Percentiles rank a stretch among this genome's conserved stretches.
phyloP scores from a whole-genome alignment of 2,888 invertebrate species.

The Agrotis puta region DNA sequence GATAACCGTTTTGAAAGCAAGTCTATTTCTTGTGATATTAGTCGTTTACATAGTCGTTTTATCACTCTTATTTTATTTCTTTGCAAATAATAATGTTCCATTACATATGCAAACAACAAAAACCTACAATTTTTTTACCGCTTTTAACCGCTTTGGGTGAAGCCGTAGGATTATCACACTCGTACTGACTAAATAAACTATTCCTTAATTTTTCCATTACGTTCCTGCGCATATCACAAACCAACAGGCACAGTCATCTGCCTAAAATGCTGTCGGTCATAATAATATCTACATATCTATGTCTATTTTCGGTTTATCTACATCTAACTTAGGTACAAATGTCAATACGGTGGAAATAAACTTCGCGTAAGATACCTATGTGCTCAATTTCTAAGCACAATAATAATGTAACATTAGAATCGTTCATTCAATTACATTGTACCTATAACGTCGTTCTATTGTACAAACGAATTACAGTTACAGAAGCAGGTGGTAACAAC shows the following conservation, averaged over 20 bases:
- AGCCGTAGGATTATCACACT: no score
- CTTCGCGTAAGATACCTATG: not conserved
- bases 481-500: constrained; percentile 5
- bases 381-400: not conserved
- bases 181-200: no score
- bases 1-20: constrained; percentile 8
- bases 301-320: not conserved
- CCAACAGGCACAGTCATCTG: no score
- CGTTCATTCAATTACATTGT: constrained; percentile 5
- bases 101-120: not conserved
- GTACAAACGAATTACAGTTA: not conserved
- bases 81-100: not conserved
- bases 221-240: no score
- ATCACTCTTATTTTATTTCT: not conserved
- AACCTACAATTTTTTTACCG: no score
- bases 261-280: not conserved
- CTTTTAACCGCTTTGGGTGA: no score
- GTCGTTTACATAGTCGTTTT: constrained; percentile 10
- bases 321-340: not conserved
- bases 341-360: not conserved
- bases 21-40: constrained; percentile 3
- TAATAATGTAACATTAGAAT: constrained; percentile 1
- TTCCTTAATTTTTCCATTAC: no score
- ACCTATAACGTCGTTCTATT: not conserved
- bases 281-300: not conserved